Percentiles rank a stretch among this genome's conserved stretches.
Conservation (phyloP, 2,113 vertebrate genomes). For the Ahaetulla prasina region DNA sequence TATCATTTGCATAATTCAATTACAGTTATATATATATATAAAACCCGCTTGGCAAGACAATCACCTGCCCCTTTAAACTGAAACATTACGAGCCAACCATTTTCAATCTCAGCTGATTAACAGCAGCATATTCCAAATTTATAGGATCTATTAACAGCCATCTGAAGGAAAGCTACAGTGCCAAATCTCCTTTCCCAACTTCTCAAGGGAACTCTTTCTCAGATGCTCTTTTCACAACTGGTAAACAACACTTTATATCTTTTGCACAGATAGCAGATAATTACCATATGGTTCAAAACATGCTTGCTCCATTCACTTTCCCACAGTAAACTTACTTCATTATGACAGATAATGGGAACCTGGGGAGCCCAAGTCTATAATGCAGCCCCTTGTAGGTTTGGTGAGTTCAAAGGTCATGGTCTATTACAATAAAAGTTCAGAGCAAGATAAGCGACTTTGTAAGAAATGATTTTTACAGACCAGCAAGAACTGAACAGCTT, state of each 20-base stretch:
- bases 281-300: constrained; percentile 64
- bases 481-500: constrained; percentile 2
- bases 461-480: constrained; percentile 43
- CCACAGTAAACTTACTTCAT: constrained; percentile 66
- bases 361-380: constrained; percentile 53
- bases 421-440: constrained; percentile 54
- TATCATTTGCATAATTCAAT: constrained; percentile 40
- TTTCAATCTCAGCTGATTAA: constrained; percentile 58
- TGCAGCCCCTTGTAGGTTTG: constrained; percentile 32
- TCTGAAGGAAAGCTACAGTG: constrained; percentile 55
- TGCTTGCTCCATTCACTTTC: constrained; percentile 61
- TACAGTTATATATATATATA: constrained; percentile 8
- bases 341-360: constrained; percentile 60
- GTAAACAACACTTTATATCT: constrained; percentile 69
- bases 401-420: constrained; percentile 65
- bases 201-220: constrained; percentile 62
- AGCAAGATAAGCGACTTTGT: constrained; percentile 44
- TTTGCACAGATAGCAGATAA: constrained; percentile 69
- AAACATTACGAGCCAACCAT: constrained; percentile 43
- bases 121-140: constrained; percentile 56
- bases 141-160: constrained; percentile 62
- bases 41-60: constrained; percentile 27
- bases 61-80: constrained; percentile 56
- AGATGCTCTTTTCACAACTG: constrained; percentile 60
- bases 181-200: constrained; percentile 45